A percentile compares a stretch with the other conserved stretches of the same genome.
Conservation (phyloP, 2,113 vertebrate genomes). For the Forbesichthys agassizii region DNA sequence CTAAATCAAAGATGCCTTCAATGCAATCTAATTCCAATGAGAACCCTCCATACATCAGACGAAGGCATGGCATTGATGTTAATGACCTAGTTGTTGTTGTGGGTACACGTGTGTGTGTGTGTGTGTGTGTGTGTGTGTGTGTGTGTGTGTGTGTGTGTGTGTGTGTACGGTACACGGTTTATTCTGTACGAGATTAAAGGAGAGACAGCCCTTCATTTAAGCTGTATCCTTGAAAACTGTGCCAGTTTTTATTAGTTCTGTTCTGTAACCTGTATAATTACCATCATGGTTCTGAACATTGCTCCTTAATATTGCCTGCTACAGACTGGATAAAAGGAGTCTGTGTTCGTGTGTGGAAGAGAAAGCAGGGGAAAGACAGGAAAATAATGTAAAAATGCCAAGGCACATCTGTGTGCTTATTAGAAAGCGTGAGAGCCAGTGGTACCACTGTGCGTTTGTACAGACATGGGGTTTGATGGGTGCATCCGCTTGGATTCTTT, state of each 20-base stretch:
- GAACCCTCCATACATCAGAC: slow-evolving; percentile 37
- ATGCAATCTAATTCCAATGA: slow-evolving; percentile 53
- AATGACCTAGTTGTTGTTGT: slow-evolving; percentile 30
- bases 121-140: neutral
- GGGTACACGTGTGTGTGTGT: neutral
- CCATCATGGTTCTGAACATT: slow-evolving; percentile 9
- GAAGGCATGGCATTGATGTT: slow-evolving; percentile 32
- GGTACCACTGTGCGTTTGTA: neutral
- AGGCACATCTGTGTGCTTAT: slow-evolving; percentile 19
- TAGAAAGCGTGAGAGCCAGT: neutral
- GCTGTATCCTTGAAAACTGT: slow-evolving; percentile 11
- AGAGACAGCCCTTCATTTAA: slow-evolving; percentile 14
- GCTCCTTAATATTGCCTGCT: neutral
- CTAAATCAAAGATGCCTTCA: slow-evolving; percentile 66
- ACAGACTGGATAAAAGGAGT: neutral
- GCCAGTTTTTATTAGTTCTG: slow-evolving; percentile 39
- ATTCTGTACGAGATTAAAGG: slow-evolving; percentile 47
- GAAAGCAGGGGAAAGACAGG: neutral
- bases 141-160: slow-evolving; percentile 10
- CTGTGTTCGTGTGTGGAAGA: neutral
- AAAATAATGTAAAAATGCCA: neutral
- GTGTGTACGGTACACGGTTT: slow-evolving; percentile 20
- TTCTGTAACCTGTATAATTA: slow-evolving; percentile 45
- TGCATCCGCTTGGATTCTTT: neutral
- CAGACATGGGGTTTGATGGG: neutral